Evolutionary conservation across 2,113 vertebrate genomes (phyloP).

Genomic region (Symphodus melops): DNA sequence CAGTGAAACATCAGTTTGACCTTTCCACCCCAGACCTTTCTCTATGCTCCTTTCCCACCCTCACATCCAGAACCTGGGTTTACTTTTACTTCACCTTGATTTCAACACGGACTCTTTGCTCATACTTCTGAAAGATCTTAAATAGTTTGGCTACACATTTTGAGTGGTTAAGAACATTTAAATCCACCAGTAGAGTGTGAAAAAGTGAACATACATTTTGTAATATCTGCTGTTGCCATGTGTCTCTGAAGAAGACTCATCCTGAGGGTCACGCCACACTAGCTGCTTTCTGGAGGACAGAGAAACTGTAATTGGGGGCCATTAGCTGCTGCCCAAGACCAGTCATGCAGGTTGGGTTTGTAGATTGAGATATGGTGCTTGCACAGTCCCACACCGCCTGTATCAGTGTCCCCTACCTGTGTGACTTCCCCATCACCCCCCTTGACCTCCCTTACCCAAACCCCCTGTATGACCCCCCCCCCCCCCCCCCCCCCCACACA

Average conservation of each 20-base stretch:
- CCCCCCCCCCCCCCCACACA: not conserved
- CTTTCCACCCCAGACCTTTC: conserved; percentile 69
- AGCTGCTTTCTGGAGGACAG: conserved; percentile 80
- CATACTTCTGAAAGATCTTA: not conserved
- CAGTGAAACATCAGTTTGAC: conserved; percentile 79
- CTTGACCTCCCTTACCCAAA: conserved; percentile 37
- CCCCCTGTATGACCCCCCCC: conserved; percentile 35
- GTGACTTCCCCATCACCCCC: conserved; percentile 49
- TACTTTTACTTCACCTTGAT: conserved; percentile 41
- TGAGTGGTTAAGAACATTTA: not conserved
- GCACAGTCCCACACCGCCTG: conserved; percentile 74
- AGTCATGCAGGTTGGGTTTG: conserved; percentile 72
- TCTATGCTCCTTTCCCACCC: conserved; percentile 63
- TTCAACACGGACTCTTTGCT: conserved; percentile 42
- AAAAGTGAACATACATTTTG: not conserved
- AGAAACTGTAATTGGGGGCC: conserved; percentile 77
- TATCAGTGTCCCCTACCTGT: conserved; percentile 69
- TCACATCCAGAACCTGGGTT: conserved; percentile 7
- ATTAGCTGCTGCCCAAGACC: conserved; percentile 73
- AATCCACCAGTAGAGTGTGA: not conserved
- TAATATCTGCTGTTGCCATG: conserved; percentile 34
- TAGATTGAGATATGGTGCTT: conserved; percentile 75
- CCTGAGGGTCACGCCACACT: conserved; percentile 73
- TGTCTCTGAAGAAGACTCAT: conserved; percentile 50
- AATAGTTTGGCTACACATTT: not conserved